Percentiles rank a stretch among this genome's conserved stretches.
Evolutionary conservation across 2,113 vertebrate genomes (phyloP).

Genomic region (Neolamprologus brichardi): DNA sequence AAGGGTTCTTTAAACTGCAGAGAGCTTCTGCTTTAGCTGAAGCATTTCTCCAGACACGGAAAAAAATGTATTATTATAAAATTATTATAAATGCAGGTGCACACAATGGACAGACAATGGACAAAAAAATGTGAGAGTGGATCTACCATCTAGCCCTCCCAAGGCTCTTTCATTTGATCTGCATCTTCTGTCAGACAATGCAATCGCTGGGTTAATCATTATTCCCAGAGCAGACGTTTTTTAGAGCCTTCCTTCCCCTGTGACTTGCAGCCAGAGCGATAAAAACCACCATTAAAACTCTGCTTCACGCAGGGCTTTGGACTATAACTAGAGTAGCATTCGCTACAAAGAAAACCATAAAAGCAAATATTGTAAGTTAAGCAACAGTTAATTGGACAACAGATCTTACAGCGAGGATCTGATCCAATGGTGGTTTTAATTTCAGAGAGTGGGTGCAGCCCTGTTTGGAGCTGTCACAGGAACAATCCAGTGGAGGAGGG

Average conservation of each 20-base stretch:
- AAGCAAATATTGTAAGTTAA: constrained; percentile 14
- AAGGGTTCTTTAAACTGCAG: neutral
- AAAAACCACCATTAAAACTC: neutral
- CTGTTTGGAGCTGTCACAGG: constrained; percentile 14
- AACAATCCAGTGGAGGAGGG: constrained; percentile 25
- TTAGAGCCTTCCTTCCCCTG: neutral
- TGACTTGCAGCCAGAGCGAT: constrained; percentile 2
- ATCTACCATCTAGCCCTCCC: neutral
- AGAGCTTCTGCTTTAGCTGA: neutral
- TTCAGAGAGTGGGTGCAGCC: constrained; percentile 25
- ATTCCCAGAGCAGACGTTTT: neutral
- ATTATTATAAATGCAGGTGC: neutral
- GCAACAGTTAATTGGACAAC: constrained; percentile 22
- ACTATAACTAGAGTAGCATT: constrained; percentile 9
- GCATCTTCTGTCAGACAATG: neutral
- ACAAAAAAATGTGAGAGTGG: neutral
- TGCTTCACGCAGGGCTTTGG: neutral
- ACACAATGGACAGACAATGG: neutral
- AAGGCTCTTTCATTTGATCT: neutral
- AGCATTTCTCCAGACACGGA: constrained; percentile 6
- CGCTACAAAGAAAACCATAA: constrained; percentile 34
- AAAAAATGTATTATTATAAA: neutral
- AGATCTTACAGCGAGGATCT: constrained; percentile 23
- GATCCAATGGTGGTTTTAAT: constrained; percentile 19
- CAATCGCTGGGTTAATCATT: neutral